Conservation (phyloP, 2,888 invertebrate species). For the Eustalomyia histrio region DNA sequence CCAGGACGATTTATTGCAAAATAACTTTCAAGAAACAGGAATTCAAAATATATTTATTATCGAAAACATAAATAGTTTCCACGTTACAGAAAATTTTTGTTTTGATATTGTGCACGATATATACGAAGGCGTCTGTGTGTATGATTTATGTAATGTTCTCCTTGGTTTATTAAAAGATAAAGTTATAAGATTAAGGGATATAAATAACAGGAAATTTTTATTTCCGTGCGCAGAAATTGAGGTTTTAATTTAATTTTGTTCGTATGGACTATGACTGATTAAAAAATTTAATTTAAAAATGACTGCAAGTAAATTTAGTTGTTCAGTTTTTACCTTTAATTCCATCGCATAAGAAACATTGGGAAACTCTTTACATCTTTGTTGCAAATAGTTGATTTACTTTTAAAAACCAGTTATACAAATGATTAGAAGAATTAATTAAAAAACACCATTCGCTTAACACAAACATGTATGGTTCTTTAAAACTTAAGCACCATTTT, state of each 20-base stretch:
- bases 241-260: constrained; percentile 53
- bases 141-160: constrained; percentile 66
- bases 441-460: too few relatives aligned
- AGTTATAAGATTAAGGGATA: constrained; percentile 54
- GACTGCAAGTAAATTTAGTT: constrained; percentile 62
- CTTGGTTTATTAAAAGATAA: constrained; percentile 51
- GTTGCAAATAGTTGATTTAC: constrained; percentile 59
- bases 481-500: too few relatives aligned
- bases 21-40: constrained; percentile 13
- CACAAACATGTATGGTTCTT: too few relatives aligned
- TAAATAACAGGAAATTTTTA: constrained; percentile 64
- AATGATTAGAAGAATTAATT: too few relatives aligned
- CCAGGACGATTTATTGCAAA: background rate
- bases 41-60: constrained; percentile 58
- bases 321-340: constrained; percentile 61
- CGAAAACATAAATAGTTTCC: constrained; percentile 56
- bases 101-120: constrained; percentile 69
- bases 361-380: constrained; percentile 54
- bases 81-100: too few relatives aligned
- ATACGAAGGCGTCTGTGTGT: constrained; percentile 66
- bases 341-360: constrained; percentile 54
- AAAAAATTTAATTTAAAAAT: constrained; percentile 61
- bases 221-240: constrained; percentile 65
- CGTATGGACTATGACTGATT: constrained; percentile 42
- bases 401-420: too few relatives aligned